A percentile compares a stretch with the other conserved stretches of the same genome.
Evolutionary conservation across 2,113 vertebrate species (phyloP).

Genomic region (Saimiri boliviensis): DNA sequence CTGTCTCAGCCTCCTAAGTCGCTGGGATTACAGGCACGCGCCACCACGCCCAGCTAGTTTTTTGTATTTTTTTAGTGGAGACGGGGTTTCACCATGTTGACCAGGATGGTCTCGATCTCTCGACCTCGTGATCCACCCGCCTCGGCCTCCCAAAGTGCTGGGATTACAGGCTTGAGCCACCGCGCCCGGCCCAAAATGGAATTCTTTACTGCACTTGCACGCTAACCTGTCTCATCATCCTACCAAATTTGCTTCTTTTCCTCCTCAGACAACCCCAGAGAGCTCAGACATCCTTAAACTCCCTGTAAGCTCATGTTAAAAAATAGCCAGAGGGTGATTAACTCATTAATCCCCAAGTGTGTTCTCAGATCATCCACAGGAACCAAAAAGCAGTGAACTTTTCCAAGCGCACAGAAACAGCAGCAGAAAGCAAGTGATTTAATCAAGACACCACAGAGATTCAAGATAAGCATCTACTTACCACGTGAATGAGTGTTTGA

Average conservation of each 20-base stretch:
- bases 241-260: background rate
- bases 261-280: background rate
- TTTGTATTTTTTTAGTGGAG: no score
- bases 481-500: background rate
- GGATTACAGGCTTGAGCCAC: no score
- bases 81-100: no score
- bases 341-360: background rate
- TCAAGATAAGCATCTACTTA: background rate
- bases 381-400: background rate
- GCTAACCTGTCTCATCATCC: no score
- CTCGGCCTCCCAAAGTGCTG: no score
- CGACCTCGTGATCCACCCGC: no score
- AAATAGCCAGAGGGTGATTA: background rate
- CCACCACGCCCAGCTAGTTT: no score
- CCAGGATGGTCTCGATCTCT: no score
- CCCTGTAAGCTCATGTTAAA: background rate
- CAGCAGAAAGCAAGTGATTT: background rate
- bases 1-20: no score
- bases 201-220: no score
- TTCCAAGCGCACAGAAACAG: background rate
- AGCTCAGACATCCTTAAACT: background rate
- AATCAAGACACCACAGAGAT: background rate
- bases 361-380: slow-evolving; percentile 9
- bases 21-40: no score
- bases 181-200: no score